Evolutionary conservation across 2,113 vertebrate species (phyloP).

Genomic region (Anhinga anhinga): DNA sequence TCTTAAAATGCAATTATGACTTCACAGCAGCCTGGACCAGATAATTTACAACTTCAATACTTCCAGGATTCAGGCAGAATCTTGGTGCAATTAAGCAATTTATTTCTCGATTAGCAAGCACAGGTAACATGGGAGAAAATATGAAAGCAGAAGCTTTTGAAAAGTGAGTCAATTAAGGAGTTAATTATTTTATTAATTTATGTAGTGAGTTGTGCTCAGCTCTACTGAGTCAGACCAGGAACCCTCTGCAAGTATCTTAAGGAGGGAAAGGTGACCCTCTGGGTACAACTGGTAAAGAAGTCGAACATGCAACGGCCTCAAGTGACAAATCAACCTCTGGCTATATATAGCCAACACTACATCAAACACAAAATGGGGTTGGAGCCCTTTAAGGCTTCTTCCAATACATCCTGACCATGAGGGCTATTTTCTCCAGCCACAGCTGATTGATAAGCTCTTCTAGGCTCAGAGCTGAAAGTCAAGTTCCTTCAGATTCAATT

Average conservation of each 20-base stretch:
- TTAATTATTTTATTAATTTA: background rate
- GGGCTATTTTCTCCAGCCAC: background rate
- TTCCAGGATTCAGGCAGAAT: background rate
- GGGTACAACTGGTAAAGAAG: background rate
- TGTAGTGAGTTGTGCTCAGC: background rate
- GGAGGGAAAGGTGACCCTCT: background rate
- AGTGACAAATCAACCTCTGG: background rate
- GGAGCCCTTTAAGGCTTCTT: background rate
- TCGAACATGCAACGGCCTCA: background rate
- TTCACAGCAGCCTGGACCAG: conserved; percentile 21
- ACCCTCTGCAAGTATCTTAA: background rate
- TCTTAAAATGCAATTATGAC: conserved; percentile 62
- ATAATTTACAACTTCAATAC: conserved; percentile 37
- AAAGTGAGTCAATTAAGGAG: background rate
- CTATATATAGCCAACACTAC: background rate
- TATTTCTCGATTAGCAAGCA: background rate
- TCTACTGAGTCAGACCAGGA: background rate
- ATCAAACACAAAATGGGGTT: background rate
- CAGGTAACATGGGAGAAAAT: background rate
- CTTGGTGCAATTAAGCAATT: background rate
- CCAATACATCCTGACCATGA: background rate
- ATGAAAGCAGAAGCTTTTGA: background rate
- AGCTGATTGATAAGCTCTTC: background rate
- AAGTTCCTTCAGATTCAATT: background rate
- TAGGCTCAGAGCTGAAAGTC: background rate